phyloP scores from a whole-genome alignment of 2,113 vertebrate species.

The Nothobranchius furzeri region DNA sequence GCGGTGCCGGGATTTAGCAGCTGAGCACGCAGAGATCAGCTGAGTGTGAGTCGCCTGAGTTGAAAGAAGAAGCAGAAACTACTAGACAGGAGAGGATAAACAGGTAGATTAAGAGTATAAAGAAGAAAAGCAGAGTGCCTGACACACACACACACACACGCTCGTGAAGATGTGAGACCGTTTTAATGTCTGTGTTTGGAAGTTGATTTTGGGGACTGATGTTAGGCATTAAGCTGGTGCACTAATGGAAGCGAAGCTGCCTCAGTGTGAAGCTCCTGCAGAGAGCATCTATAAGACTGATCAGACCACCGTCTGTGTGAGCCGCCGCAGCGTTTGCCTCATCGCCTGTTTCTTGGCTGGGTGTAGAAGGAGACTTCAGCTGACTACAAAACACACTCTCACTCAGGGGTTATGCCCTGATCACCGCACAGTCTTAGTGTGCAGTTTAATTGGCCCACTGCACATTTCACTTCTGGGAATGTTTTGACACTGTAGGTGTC shows the following conservation, averaged over 20 bases:
- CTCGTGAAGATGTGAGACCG: slow-evolving; percentile 16
- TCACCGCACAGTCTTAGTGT: slow-evolving; percentile 57
- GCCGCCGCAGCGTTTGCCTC: slow-evolving; percentile 42
- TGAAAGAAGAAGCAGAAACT: slow-evolving; percentile 30
- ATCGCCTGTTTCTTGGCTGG: slow-evolving; percentile 29
- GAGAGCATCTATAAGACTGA: slow-evolving; percentile 65
- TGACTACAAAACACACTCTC: slow-evolving; percentile 58
- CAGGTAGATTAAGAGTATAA: slow-evolving; percentile 49
- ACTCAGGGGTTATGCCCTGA: slow-evolving; percentile 57
- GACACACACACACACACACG: slow-evolving; percentile 13
- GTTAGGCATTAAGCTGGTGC: slow-evolving; percentile 37
- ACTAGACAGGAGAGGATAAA: slow-evolving; percentile 39
- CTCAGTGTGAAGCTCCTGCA: slow-evolving; percentile 39
- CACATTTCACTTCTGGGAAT: slow-evolving; percentile 61
- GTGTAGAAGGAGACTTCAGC: slow-evolving; percentile 44
- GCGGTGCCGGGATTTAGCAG: slow-evolving; percentile 36
- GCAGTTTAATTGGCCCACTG: slow-evolving; percentile 68
- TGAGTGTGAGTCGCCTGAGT: slow-evolving; percentile 20
- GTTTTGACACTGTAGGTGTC: slow-evolving; percentile 59
- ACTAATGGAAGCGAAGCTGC: slow-evolving; percentile 29
- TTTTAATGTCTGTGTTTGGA: slow-evolving; percentile 31
- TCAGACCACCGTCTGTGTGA: slow-evolving; percentile 62
- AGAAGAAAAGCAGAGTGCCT: slow-evolving; percentile 19
- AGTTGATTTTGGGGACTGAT: slow-evolving; percentile 54
- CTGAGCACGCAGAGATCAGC: slow-evolving; percentile 44